A percentile compares a stretch with the other conserved stretches of the same genome.
phyloP scores from a whole-genome alignment of 2,888 invertebrate genomes.

The Eristalis tenax region DNA sequence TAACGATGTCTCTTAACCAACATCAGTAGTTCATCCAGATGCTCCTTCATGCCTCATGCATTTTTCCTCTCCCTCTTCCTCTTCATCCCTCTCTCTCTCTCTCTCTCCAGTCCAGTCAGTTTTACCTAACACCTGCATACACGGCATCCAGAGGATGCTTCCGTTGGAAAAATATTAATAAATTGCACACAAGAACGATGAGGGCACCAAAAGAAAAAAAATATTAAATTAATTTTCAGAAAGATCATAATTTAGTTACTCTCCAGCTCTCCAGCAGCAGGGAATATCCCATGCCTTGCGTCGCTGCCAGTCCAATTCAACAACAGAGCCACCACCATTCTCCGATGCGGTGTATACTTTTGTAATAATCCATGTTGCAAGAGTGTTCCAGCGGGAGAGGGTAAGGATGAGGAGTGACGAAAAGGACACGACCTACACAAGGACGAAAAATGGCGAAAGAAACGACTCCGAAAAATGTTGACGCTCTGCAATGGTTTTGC shows the following conservation, averaged over 20 bases:
- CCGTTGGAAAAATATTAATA: constrained; percentile 43
- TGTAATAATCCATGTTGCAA: constrained; percentile 61
- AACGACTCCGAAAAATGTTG: constrained; percentile 45
- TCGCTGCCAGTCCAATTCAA: neutral
- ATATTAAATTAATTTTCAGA: constrained; percentile 68
- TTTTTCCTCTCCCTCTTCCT: constrained; percentile 1
- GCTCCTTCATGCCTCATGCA: constrained; percentile 50
- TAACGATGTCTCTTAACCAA: constrained; percentile 71
- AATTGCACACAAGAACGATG: constrained; percentile 18
- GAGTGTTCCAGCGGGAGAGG: constrained; percentile 18
- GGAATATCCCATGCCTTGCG: neutral
- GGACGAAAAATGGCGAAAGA: constrained; percentile 19
- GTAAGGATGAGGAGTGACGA: neutral
- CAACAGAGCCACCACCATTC: constrained; percentile 1
- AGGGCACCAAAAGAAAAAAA: constrained; percentile 21
- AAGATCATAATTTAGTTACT: constrained; percentile 69
- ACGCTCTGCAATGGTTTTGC: constrained; percentile 54
- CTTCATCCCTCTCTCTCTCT: neutral
- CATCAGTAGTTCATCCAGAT: constrained; percentile 60
- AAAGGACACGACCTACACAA: constrained; percentile 1
- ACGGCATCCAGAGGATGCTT: constrained; percentile 30
- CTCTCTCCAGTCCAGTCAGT: constrained; percentile 1
- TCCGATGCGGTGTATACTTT: constrained; percentile 56
- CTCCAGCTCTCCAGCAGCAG: constrained; percentile 8
- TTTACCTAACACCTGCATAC: constrained; percentile 25